Conservation (phyloP, 2,113 vertebrate genomes). For the Rousettus leschenaultii region DNA sequence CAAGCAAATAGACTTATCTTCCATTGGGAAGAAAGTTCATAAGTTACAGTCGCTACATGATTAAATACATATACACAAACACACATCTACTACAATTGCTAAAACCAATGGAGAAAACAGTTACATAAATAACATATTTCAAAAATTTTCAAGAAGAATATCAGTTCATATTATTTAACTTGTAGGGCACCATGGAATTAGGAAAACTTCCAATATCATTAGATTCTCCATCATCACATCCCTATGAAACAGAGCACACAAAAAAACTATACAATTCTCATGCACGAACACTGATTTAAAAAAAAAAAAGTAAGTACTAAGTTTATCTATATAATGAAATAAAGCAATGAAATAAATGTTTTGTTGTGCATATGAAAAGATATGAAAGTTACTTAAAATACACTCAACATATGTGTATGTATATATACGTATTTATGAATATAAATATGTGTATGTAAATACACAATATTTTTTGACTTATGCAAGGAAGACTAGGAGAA, state of each 20-base stretch:
- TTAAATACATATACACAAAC: not conserved
- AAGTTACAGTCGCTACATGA: not conserved
- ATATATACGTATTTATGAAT: not conserved
- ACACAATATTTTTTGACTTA: not conserved
- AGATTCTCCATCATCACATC: not conserved
- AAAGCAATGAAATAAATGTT: not conserved
- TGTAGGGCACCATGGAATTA: not conserved
- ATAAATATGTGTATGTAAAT: not conserved
- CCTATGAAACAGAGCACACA: not conserved
- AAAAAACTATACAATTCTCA: not conserved
- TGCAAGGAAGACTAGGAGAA: not conserved
- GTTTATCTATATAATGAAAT: not conserved
- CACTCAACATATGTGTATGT: not conserved
- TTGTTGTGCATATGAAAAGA: not conserved
- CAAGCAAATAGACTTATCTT: not conserved
- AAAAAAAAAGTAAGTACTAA: not conserved
- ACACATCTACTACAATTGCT: not conserved
- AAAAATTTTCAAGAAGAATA: not conserved
- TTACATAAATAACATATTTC: not conserved
- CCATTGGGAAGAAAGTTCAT: not conserved
- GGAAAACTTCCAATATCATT: not conserved
- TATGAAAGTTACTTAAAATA: not conserved
- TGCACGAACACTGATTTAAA: not conserved
- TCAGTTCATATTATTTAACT: not conserved
- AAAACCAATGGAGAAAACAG: not conserved